phyloP scores from a whole-genome alignment of 2,113 vertebrate genomes.

The Murina feae region DNA sequence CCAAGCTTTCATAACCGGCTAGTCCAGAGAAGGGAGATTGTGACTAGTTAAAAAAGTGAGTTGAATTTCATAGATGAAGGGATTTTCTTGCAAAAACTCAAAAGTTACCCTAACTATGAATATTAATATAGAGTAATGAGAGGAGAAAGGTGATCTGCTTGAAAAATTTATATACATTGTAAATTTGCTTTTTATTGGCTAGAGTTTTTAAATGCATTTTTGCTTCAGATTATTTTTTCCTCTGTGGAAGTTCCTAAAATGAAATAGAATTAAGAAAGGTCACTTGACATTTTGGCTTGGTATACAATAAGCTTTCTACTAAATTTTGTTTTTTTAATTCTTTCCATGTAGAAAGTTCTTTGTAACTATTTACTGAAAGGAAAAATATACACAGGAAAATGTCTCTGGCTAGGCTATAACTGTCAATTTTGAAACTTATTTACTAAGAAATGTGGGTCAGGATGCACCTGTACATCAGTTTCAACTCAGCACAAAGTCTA shows the following conservation, averaged over 20 bases:
- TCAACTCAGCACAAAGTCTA: conserved; percentile 15
- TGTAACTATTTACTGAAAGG: not conserved
- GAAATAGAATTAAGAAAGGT: conserved; percentile 23
- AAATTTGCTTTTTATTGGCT: conserved; percentile 11
- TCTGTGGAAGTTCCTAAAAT: conserved; percentile 3
- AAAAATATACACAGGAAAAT: conserved; percentile 7
- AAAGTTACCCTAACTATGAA: not conserved
- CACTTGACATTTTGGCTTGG: conserved; percentile 20
- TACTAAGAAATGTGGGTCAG: conserved; percentile 62
- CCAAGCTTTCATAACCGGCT: not conserved
- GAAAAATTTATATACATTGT: not conserved
- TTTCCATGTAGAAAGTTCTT: not conserved
- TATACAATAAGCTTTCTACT: conserved; percentile 18
- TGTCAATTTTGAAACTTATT: conserved; percentile 44
- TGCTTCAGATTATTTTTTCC: not conserved
- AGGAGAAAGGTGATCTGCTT: not conserved
- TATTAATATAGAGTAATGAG: not conserved
- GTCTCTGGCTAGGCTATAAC: not conserved
- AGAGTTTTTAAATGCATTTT: conserved; percentile 32
- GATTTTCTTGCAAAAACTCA: not conserved
- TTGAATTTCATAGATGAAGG: not conserved
- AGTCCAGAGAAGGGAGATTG: not conserved
- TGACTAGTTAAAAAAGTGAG: not conserved
- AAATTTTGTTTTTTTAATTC: not conserved
- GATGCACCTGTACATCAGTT: conserved; percentile 63